A percentile compares a stretch with the other conserved stretches of the same genome.
Evolutionary conservation across 2,113 vertebrate species (phyloP).

Genomic region (Pomatostomus ruficeps): DNA sequence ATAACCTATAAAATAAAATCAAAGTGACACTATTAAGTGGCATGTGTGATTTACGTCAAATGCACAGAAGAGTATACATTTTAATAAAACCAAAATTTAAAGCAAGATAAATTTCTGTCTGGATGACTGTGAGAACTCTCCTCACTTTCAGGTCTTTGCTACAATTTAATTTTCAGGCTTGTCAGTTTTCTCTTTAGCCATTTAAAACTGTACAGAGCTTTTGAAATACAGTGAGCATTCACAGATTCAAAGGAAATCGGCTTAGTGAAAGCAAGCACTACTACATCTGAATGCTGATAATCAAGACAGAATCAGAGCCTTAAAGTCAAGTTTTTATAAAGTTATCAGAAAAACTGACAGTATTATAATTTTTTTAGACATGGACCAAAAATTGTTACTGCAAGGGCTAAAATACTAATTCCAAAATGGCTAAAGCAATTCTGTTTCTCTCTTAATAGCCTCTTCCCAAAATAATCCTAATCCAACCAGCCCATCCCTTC

Average conservation of each 20-base stretch:
- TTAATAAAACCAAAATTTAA: neutral
- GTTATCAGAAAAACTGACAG: neutral
- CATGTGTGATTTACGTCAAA: neutral
- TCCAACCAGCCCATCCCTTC: neutral
- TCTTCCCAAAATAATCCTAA: conserved; percentile 1
- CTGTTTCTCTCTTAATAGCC: neutral
- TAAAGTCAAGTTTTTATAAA: neutral
- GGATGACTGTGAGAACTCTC: neutral
- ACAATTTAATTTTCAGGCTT: neutral
- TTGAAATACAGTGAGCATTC: neutral
- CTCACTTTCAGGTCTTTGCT: neutral
- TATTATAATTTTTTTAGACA: neutral
- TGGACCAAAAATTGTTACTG: neutral
- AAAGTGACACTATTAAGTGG: neutral
- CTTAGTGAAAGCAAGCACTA: neutral
- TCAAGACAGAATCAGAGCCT: neutral
- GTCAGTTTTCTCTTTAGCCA: neutral
- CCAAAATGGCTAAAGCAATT: neutral
- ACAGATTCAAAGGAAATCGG: neutral
- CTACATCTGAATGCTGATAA: neutral
- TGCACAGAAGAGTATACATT: neutral
- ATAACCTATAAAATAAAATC: neutral
- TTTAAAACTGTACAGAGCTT: neutral
- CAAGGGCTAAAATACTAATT: neutral
- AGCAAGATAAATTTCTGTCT: neutral